phyloP scores from a whole-genome alignment of 2,797 vertebrate genomes.

The Phataginus tricuspis region DNA sequence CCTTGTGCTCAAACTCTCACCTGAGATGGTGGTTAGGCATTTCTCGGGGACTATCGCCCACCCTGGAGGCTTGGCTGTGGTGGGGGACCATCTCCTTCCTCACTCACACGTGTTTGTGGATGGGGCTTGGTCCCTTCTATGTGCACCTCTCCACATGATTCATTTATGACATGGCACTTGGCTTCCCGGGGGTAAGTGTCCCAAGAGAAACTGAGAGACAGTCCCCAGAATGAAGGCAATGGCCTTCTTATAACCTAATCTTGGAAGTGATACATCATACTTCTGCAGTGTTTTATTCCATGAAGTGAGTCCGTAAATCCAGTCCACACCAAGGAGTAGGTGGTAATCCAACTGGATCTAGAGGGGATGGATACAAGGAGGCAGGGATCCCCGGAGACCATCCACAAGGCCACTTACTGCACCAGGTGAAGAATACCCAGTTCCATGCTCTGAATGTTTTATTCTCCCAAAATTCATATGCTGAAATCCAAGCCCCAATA shows the following conservation, averaged over 20 bases:
- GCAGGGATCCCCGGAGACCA: not conserved
- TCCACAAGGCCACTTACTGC: not conserved
- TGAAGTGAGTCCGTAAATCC: not conserved
- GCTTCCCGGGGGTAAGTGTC: not conserved
- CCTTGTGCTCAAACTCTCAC: not conserved
- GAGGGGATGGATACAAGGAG: not conserved
- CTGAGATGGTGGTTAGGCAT: not conserved
- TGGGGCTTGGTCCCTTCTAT: not conserved
- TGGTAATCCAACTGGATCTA: not conserved
- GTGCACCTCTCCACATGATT: not conserved
- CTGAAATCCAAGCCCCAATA: not conserved
- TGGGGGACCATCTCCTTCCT: not conserved
- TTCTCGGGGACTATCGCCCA: not conserved
- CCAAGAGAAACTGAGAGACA: not conserved
- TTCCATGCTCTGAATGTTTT: not conserved
- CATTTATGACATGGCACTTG: not conserved
- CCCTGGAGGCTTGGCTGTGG: not conserved
- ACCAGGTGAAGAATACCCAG: not conserved
- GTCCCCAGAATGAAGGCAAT: not conserved
- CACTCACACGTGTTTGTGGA: not conserved
- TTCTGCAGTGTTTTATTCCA: not conserved
- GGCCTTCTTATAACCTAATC: not conserved
- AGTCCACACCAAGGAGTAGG: not conserved
- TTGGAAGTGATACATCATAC: not conserved
- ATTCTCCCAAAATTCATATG: not conserved